phyloP scores from a whole-genome alignment of 2,888 invertebrate species.

The Callosobruchus maculatus region DNA sequence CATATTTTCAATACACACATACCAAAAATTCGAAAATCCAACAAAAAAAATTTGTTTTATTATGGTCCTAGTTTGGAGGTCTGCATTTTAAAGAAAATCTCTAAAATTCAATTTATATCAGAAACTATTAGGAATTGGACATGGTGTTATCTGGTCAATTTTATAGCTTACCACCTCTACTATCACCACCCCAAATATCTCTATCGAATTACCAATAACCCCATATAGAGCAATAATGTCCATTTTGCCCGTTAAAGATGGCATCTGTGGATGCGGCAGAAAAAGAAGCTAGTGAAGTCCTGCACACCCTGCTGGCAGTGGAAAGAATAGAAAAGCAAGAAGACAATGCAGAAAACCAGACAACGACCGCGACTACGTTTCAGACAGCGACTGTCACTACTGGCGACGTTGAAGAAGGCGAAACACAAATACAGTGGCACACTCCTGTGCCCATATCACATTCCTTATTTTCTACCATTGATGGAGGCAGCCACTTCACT shows the following conservation, averaged over 20 bases:
- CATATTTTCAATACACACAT: too few species aligned
- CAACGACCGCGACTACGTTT: conserved; percentile 39
- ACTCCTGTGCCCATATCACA: conserved; percentile 55
- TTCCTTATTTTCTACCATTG: conserved; percentile 46
- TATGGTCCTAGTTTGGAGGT: too few species aligned
- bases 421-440: conserved; percentile 59
- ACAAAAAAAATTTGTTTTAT: too few species aligned
- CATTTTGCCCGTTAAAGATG: conserved; percentile 1
- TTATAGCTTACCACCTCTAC: too few species aligned
- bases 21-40: too few species aligned
- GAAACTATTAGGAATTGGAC: too few species aligned
- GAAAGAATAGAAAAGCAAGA: conserved; percentile 60
- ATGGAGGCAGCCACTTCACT: conserved; percentile 43
- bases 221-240: too few species aligned
- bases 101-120: too few species aligned
- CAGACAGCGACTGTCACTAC: conserved; percentile 33
- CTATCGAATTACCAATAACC: too few species aligned
- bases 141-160: too few species aligned
- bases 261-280: conserved; percentile 59
- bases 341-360: conserved; percentile 37
- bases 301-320: conserved; percentile 64
- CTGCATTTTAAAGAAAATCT: too few species aligned
- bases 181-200: too few species aligned
- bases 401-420: conserved; percentile 37
- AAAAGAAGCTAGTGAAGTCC: conserved; percentile 68